Percentiles rank a stretch among this genome's conserved stretches.
These are phyloP conservation scores for Mimachlamys varia DNA, from an alignment of 2,888 invertebrate genomes.

Conservation along the genomic window DNA sequence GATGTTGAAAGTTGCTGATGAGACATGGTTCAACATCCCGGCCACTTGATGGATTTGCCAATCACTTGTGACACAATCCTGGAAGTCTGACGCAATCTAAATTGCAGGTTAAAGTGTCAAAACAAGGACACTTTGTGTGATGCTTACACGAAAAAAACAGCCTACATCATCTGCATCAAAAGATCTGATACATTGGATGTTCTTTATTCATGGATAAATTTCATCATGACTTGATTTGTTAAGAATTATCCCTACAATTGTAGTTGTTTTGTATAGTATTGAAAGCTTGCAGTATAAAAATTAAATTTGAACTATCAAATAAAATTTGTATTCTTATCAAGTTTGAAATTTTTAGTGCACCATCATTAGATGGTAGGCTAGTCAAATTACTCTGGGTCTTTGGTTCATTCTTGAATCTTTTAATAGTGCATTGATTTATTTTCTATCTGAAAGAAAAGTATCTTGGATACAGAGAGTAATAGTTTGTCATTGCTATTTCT, in stretches of 20 bases:
- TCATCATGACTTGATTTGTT: background rate
- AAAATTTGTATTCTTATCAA: too few relatives aligned
- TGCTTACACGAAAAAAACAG: background rate
- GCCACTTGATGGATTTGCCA: background rate
- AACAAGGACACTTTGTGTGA: background rate
- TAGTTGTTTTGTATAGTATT: background rate
- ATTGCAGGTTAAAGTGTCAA: background rate
- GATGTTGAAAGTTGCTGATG: background rate
- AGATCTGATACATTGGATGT: background rate
- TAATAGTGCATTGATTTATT: too few relatives aligned
- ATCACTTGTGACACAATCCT: background rate
- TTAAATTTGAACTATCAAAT: too few relatives aligned
- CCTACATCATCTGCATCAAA: background rate
- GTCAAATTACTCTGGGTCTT: too few relatives aligned
- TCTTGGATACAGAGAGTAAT: too few relatives aligned
- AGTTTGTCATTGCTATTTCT: too few relatives aligned
- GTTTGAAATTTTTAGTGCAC: too few relatives aligned
- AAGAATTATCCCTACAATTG: background rate
- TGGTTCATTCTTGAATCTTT: too few relatives aligned
- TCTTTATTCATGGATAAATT: background rate
- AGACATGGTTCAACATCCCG: background rate
- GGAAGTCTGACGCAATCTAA: background rate
- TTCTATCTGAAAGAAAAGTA: too few relatives aligned
- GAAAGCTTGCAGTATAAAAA: background rate
- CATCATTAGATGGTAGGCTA: too few relatives aligned